Evolutionary conservation across 1,140 invertebrate genomes (phyloP), one percentile per base, ranked within the genome.

Genomic region (Drosophila pruinosa): DNA sequence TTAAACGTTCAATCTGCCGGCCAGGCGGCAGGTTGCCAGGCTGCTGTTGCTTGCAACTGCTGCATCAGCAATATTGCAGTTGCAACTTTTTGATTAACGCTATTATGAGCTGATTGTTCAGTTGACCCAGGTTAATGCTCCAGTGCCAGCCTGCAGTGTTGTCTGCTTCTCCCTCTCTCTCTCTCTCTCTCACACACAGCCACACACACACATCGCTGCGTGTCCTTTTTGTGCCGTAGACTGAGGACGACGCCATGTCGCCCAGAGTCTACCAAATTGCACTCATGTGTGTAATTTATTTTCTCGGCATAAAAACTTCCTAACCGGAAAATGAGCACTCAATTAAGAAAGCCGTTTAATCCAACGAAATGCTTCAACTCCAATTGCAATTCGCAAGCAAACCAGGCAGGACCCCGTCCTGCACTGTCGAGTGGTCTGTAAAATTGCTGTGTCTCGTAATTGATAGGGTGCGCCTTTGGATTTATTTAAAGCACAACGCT

Each of bases 251-350:
- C 24, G 2, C 5, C 10, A 12, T 26, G 26, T 26, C 43, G 57
- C 19, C 14, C 52, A 45, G 47, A 31, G 47, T 50, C 61, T 41
- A 65, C 72, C 80, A 88, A 82, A 88, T 88, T 88, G 82, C 82
- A 88, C 82, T 88, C 82, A 88, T 89, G 82, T 88, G 82, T 88
- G 82, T 88, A 88, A 88, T 88, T 88, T 88, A 88, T 88, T 88
- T 89, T 88, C 75, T 89, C 83, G 75, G 75, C 82, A 86, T 89
- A 88, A 88, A 88, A 88, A 82, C 83, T 88, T 89, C 78, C 83
- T 89, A 89, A 89, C 82, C 82, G 78, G 78, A 88, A 88, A 88
- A 88, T 88, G 82, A 88, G 82, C 82, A 88, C 82, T 88, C 83
- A 89, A 88, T 88, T 88, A 88, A 88, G 82, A 82, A 89, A 82